Evolutionary conservation across 2,888 invertebrate genomes (phyloP).

Genomic region (Colostygia pectinataria): DNA sequence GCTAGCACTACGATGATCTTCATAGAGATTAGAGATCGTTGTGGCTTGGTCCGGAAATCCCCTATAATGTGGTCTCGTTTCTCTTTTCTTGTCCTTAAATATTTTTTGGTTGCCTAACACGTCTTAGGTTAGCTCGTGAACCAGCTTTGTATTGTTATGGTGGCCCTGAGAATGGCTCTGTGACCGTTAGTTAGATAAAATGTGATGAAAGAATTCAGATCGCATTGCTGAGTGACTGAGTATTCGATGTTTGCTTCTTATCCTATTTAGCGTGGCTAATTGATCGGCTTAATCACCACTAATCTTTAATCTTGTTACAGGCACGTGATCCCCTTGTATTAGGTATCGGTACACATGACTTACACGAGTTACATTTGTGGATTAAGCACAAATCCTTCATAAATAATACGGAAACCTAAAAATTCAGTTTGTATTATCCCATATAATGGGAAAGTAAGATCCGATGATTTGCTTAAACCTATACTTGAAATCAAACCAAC

Average conservation of each 20-base stretch:
- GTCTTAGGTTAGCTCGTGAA: neutral
- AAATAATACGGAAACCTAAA: conserved; percentile 14
- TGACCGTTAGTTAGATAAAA: neutral
- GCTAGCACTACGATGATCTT: too few species aligned
- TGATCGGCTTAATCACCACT: conserved; percentile 38
- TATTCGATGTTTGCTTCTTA: conserved; percentile 23
- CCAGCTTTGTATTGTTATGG: too few species aligned
- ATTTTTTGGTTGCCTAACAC: neutral
- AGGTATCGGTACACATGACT: conserved; percentile 28
- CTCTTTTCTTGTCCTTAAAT: neutral
- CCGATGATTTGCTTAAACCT: too few species aligned
- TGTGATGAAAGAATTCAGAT: neutral
- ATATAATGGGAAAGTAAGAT: too few species aligned
- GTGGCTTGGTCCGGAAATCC: too few species aligned
- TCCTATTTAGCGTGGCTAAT: conserved; percentile 38
- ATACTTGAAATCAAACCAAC: neutral
- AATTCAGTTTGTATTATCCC: neutral
- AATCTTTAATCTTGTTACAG: conserved; percentile 52
- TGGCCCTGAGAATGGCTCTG: neutral
- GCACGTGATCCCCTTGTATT: conserved; percentile 38
- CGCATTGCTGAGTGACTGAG: neutral
- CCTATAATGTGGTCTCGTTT: neutral
- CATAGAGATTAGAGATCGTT: too few species aligned
- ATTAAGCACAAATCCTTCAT: conserved; percentile 9
- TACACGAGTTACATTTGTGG: conserved; percentile 25